A percentile compares a stretch with the other conserved stretches of the same genome.
phyloP scores from a whole-genome alignment of 2,113 vertebrate species.

The Microcebus murinus region DNA sequence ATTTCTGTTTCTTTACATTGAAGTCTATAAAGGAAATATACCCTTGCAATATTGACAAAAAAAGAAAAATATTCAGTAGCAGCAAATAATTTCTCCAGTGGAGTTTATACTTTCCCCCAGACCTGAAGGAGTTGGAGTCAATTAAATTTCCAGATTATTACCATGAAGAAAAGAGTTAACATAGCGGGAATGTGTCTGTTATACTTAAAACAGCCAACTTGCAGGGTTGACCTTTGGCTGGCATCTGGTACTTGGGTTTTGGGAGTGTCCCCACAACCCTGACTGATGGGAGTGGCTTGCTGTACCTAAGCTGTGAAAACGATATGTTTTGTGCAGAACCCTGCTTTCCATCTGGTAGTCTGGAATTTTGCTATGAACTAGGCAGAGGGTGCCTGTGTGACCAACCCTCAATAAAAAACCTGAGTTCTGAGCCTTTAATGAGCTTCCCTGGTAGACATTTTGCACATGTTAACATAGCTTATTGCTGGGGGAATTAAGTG shows the following conservation, averaged over 20 bases:
- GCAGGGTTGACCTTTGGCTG: not conserved
- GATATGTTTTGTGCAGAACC: not conserved
- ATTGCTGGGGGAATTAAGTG: not conserved
- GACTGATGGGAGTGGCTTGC: not conserved
- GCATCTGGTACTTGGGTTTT: not conserved
- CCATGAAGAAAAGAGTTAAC: not conserved
- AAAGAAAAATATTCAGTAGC: constrained; percentile 2
- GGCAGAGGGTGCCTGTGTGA: not conserved
- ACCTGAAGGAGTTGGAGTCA: not conserved
- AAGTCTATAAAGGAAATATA: not conserved
- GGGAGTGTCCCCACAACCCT: not conserved
- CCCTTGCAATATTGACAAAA: not conserved
- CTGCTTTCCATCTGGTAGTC: not conserved
- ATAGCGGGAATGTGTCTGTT: not conserved
- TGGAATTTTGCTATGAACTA: constrained; percentile 12
- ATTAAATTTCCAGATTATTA: constrained; percentile 27
- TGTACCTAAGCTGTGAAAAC: not conserved
- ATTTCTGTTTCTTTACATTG: constrained; percentile 12
- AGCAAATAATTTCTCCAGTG: not conserved
- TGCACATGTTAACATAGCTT: not conserved
- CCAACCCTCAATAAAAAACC: not conserved
- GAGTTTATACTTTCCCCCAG: constrained; percentile 8
- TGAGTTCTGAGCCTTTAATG: not conserved
- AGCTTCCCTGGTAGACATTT: not conserved
- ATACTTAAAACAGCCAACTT: not conserved